These are phyloP conservation scores for Silurus meridionalis DNA, from an alignment of 2,113 vertebrate species.

Conservation along the genomic window DNA sequence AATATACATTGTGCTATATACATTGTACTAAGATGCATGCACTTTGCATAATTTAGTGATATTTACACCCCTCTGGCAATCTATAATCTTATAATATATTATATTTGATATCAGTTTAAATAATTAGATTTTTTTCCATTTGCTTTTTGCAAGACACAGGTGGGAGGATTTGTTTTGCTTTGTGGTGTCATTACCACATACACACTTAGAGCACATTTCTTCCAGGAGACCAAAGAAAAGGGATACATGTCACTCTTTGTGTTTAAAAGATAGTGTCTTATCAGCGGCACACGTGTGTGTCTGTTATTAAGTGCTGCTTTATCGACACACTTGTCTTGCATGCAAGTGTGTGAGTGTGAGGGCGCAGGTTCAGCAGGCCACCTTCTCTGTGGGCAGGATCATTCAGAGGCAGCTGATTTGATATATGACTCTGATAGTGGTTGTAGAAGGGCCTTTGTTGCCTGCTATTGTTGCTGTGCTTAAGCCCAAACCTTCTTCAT, in stretches of 20 bases:
- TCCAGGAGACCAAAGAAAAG: conserved; percentile 29
- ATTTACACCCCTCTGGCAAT: background rate
- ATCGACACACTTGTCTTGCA: conserved; percentile 45
- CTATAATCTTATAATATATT: too few relatives aligned
- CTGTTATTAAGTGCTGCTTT: conserved; percentile 56
- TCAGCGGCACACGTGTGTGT: conserved; percentile 53
- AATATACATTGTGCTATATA: background rate
- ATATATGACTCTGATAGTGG: conserved; percentile 80
- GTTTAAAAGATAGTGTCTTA: conserved; percentile 46
- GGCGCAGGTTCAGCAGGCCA: conserved; percentile 72
- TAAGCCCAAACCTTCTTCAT: conserved; percentile 80
- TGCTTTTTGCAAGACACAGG: background rate
- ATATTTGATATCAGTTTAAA: background rate
- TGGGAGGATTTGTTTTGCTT: background rate
- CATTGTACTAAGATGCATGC: background rate
- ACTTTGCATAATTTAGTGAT: background rate
- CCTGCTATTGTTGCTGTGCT: conserved; percentile 75
- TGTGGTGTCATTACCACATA: background rate
- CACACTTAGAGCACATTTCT: conserved; percentile 2
- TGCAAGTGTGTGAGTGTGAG: conserved; percentile 35
- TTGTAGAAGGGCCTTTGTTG: conserved; percentile 79
- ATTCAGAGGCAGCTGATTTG: conserved; percentile 77
- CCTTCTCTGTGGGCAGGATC: conserved; percentile 74
- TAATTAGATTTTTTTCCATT: background rate
- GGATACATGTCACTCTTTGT: conserved; percentile 45